A percentile compares a stretch with the other conserved stretches of the same genome.
These are phyloP conservation scores for Penelope pileata DNA, from an alignment of 2,113 vertebrate genomes.

Conservation along the genomic window DNA sequence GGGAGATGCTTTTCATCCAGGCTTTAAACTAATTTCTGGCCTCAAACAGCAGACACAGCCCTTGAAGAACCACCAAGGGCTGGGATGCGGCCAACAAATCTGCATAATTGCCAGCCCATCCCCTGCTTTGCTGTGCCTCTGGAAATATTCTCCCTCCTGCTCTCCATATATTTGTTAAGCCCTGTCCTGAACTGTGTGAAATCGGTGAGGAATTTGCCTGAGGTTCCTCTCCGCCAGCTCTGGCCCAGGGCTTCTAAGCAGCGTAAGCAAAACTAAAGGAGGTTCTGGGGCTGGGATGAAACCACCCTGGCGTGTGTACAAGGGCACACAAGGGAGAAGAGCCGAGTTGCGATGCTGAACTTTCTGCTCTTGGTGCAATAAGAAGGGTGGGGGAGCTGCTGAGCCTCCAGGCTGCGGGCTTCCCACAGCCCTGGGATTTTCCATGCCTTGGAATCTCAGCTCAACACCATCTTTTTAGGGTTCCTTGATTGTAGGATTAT, in stretches of 20 bases:
- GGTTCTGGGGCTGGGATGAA: neutral
- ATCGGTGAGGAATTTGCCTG: constrained; percentile 25
- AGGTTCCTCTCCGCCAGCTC: neutral
- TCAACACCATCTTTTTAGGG: neutral
- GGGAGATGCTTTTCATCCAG: neutral
- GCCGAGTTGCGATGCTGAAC: neutral
- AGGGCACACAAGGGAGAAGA: neutral
- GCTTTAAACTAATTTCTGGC: neutral
- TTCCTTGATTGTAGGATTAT: neutral
- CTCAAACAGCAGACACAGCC: neutral
- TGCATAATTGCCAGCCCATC: neutral
- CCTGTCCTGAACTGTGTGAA: neutral
- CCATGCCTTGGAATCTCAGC: neutral
- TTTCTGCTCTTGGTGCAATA: neutral
- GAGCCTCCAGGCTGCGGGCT: neutral
- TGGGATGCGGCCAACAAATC: neutral
- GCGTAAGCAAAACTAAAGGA: neutral
- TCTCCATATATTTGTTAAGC: neutral
- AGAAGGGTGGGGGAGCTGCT: neutral
- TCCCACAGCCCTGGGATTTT: neutral
- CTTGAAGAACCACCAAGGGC: neutral
- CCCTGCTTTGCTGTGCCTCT: neutral
- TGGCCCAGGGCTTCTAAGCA: neutral
- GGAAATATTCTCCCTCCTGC: neutral
- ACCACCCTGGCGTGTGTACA: neutral